Evolutionary conservation across 1,140 invertebrate species (phyloP).

Genomic region (Psilanteris sp.): DNA sequence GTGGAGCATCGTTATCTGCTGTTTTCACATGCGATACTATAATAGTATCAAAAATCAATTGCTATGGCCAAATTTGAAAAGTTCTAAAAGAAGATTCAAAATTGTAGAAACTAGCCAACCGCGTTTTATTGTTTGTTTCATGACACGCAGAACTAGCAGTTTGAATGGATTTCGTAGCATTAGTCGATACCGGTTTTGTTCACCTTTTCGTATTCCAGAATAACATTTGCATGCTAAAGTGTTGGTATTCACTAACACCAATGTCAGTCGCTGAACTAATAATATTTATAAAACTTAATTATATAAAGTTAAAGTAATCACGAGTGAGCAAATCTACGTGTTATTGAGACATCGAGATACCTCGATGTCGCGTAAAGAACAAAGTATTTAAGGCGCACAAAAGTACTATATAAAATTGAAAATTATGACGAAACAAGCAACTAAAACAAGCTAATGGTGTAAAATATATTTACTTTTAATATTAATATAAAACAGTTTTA

Average conservation of each 20-base stretch:
- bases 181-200: conserved; percentile 69
- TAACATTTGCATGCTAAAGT: conserved; percentile 44
- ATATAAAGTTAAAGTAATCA: conserved; percentile 13
- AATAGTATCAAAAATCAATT: too few species aligned
- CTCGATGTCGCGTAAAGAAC: too few species aligned
- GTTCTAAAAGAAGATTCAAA: conserved; percentile 1
- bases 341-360: conserved; percentile 6
- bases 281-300: conserved; percentile 42
- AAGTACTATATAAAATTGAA: too few species aligned
- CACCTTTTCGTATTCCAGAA: conserved; percentile 51
- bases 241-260: conserved; percentile 31
- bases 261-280: conserved; percentile 1
- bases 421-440: too few species aligned
- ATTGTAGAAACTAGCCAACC: conserved; percentile 39
- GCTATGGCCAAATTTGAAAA: too few species aligned
- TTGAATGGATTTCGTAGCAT: conserved; percentile 65
- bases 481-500: too few species aligned
- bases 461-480: too few species aligned
- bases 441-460: too few species aligned
- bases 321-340: conserved; percentile 5
- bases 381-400: too few species aligned
- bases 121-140: conserved; percentile 34
- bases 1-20: too few species aligned
- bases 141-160: conserved; percentile 54
- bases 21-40: too few species aligned